Percentiles rank a stretch among this genome's conserved stretches.
These are phyloP conservation scores for Trochalopteron elliotii DNA, from an alignment of 2,113 vertebrate species.

Conservation along the genomic window DNA sequence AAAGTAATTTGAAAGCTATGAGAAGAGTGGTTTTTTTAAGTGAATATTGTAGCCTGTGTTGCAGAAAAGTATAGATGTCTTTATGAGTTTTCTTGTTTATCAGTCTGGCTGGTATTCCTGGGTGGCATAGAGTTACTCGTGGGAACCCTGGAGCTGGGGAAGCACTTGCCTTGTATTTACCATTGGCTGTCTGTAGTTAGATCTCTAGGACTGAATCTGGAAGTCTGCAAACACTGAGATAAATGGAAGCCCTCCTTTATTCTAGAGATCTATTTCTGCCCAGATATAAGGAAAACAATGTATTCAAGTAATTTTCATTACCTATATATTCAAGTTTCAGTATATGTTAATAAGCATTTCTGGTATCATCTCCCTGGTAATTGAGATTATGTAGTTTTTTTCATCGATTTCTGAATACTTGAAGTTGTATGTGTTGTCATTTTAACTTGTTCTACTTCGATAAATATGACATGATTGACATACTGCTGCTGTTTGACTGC, in stretches of 20 bases:
- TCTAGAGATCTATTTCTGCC: neutral
- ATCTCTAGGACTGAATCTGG: neutral
- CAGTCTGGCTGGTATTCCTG: neutral
- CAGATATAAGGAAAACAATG: neutral
- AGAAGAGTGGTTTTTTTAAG: neutral
- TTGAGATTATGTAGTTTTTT: neutral
- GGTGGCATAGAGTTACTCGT: neutral
- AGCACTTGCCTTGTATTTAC: neutral
- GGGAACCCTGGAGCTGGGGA: neutral
- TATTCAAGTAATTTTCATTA: neutral
- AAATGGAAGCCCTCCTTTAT: neutral
- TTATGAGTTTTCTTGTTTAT: neutral
- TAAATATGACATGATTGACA: conserved; percentile 10
- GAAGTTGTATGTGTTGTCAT: neutral
- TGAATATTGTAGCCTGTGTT: neutral
- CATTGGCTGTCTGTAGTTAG: neutral
- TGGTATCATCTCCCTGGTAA: neutral
- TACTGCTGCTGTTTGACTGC: conserved; percentile 13
- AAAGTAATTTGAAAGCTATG: neutral
- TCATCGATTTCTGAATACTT: neutral
- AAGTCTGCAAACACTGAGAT: neutral
- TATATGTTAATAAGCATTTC: neutral
- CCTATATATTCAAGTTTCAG: neutral
- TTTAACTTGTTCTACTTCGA: conserved; percentile 41
- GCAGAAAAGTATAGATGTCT: neutral